Base-by-base conservation (phyloP, 2,797 vertebrate species). In the Linurgus olivaceus region DNA sequence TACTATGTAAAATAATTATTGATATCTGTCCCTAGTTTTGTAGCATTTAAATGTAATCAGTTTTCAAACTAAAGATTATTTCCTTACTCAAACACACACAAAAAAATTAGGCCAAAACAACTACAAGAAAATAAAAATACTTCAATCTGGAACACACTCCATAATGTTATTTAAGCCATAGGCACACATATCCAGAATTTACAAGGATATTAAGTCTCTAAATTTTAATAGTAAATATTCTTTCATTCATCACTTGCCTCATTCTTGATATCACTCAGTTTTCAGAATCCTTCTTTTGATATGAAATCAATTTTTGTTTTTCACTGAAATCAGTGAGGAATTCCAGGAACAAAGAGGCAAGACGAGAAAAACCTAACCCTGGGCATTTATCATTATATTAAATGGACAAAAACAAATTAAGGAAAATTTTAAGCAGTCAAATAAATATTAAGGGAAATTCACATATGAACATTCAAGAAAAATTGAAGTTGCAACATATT, bases 291-390 rank as follows among this genome's bases (percentile, higher is more conserved):
- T 48, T 65, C n/a, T 25, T 40, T 33, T 44, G 40, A 47, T 12
- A 55, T 13, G 9, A 83, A 77, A 67, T 19, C 16, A 42, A 13
- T 62, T 31, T 61, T 42, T 40, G 17, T 51, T 17, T 76, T 86
- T 76, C 42, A 72, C 29, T 50, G 47, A 72, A 75, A 80, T 70
- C 44, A 70, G 8, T n/a, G 57, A 66, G 45, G 35, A 86, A 84
- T 29, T 80, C 28, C 77, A 66, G 15, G 15, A 83, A 74, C 2
- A 3, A 65, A 86, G 47, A 88, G 10, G 7, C 7, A 72, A 29
- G 1, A n/a, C 19, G 28, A 16, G 1, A 15, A 62, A 72, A 65
- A 6, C 1, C 14, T 20, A 62, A 3, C 1, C 3, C 13, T 19
- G 5, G 11, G 17, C 6, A 44, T 84, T 84, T 77, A 50, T 24